Evolutionary conservation across 2,113 vertebrate species (phyloP).

Genomic region (Micromys minutus): DNA sequence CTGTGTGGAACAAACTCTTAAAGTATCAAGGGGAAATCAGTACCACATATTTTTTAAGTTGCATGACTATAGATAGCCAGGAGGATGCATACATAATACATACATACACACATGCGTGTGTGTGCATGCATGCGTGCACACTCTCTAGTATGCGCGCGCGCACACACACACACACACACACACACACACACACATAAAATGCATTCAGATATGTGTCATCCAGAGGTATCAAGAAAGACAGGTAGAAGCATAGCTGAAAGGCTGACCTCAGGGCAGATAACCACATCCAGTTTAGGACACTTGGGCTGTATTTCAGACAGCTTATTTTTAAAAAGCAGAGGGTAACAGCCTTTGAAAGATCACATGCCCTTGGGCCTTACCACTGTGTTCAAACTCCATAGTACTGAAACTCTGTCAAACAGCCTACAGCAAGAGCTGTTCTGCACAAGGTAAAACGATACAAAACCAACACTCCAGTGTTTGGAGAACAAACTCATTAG

Average conservation of each 20-base stretch:
- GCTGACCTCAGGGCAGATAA: not conserved
- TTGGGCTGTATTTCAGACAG: not conserved
- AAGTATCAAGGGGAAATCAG: not conserved
- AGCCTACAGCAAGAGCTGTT: conserved; percentile 37
- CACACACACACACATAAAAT: not conserved
- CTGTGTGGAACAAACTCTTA: not conserved
- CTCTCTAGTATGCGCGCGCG: too few species aligned
- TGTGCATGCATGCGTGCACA: too few species aligned
- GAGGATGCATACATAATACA: not conserved
- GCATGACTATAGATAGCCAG: conserved; percentile 17
- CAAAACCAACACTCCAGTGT: conserved; percentile 61
- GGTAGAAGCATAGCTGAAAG: not conserved
- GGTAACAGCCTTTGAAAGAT: conserved; percentile 30
- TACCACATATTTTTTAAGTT: not conserved
- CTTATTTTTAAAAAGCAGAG: conserved; percentile 47
- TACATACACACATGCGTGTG: too few species aligned
- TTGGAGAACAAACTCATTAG: conserved; percentile 64
- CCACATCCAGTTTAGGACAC: not conserved
- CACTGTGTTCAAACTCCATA: conserved; percentile 67
- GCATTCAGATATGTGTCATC: not conserved
- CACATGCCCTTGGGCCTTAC: conserved; percentile 60
- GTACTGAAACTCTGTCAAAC: conserved; percentile 56
- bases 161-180: too few species aligned
- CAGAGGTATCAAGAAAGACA: not conserved
- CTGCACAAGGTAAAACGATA: conserved; percentile 61